These are phyloP conservation scores for Centroberyx gerrardi DNA, from an alignment of 2,797 vertebrate species.

Conservation along the genomic window DNA sequence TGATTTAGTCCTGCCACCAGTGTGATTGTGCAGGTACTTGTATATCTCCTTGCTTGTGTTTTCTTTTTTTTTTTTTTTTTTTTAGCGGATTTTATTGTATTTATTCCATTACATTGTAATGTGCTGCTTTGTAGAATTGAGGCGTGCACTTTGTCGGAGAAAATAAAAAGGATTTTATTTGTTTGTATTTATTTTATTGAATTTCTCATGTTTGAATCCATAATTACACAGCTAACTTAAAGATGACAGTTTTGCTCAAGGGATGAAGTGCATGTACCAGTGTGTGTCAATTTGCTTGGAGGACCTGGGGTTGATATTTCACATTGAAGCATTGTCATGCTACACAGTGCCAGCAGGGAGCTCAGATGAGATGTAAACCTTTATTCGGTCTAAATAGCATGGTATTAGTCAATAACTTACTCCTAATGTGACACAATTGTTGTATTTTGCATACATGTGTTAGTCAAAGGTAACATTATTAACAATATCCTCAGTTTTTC, in stretches of 20 bases:
- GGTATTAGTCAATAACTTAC: slow-evolving; percentile 69
- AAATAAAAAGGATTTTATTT: slow-evolving; percentile 88
- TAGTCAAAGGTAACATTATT: slow-evolving; percentile 69
- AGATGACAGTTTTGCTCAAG: slow-evolving; percentile 7
- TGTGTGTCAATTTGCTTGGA: slow-evolving; percentile 25
- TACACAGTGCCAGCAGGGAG: slow-evolving; percentile 41
- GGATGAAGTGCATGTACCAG: neutral
- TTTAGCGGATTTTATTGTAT: slow-evolving; percentile 90
- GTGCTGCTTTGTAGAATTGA: slow-evolving; percentile 93
- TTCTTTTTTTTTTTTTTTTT: slow-evolving; percentile 78
- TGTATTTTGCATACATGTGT: slow-evolving; percentile 69
- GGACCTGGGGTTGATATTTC: neutral
- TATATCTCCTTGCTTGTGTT: slow-evolving; percentile 85
- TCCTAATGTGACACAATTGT: slow-evolving; percentile 71
- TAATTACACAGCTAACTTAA: slow-evolving; percentile 25
- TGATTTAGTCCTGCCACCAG: slow-evolving; percentile 81
- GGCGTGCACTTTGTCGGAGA: slow-evolving; percentile 91
- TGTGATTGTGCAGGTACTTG: slow-evolving; percentile 86
- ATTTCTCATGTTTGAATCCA: slow-evolving; percentile 79
- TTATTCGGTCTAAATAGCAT: slow-evolving; percentile 82
- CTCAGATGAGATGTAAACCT: slow-evolving; percentile 69
- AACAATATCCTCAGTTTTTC: slow-evolving; percentile 61
- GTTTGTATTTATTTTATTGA: slow-evolving; percentile 82
- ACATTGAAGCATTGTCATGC: slow-evolving; percentile 33
- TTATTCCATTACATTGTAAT: slow-evolving; percentile 93